Evolutionary conservation across 2,888 invertebrate genomes (phyloP), one percentile per base, ranked within the genome.

Genomic region (Ophion costatus): DNA sequence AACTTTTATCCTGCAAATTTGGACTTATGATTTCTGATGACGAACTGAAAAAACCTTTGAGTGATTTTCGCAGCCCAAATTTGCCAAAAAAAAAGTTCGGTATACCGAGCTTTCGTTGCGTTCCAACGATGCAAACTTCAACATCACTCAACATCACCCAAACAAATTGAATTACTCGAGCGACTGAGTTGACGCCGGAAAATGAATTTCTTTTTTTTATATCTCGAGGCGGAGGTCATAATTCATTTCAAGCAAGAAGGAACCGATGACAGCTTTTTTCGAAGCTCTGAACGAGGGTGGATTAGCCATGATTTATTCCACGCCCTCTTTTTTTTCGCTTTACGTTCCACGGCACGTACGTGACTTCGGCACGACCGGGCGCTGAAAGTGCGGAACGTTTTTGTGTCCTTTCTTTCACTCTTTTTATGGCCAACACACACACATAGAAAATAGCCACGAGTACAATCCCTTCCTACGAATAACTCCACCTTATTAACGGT

Each of bases 401-500:
- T 82, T 66, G 5, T 59, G n/a, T 14, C 11, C 29, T 61, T 51
- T 42, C 22, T 63, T 59, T 74, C 7, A 7, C 42, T 10, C 45
- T 61, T 22, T 63, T 42, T 10, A 38, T 24, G 57, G 38, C 24
- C 10, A 57, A n/a, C 4, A 45, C 45, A 33, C 45, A 33, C 57
- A 42, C 51, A 29, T 29, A 4, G 29, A 67, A 66, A 38, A 22
- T n/a, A 17, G 2, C n/a, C 14, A n/a, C 38, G 42, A 61, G 38
- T 42, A 63, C 56, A 11, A 74, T 42, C 22, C 57, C 42, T 38
- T 42, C 5, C 57, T 61, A 69, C 69, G 24, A 69, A 61, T 59
- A 83, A 79, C 75, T 74, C 61, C n/a, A 42, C 20, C 74, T 2
- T 56, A 29, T 66, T 69, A 51, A n/a, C 45, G 64, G 24, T 11